Evolutionary conservation across 2,888 invertebrate genomes (phyloP).

Genomic region (Coecobrya sp.): DNA sequence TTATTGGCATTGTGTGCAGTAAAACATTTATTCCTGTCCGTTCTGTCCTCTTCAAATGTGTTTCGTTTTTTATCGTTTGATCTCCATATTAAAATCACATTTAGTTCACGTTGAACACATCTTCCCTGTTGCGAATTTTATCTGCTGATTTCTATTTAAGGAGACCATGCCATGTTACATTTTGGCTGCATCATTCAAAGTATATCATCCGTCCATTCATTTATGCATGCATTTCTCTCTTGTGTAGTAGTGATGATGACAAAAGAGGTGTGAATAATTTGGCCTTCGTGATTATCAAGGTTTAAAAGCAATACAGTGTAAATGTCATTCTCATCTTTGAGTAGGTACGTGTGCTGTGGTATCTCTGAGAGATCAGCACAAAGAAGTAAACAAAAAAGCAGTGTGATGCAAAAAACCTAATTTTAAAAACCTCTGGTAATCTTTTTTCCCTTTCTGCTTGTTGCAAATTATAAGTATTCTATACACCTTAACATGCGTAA

Average conservation of each 20-base stretch:
- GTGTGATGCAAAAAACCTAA: conserved; percentile 60
- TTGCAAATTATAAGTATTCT: conserved; percentile 46
- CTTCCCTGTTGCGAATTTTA: conserved; percentile 60
- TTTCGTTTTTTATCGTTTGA: conserved; percentile 12
- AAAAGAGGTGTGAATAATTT: conserved; percentile 74
- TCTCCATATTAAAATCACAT: conserved; percentile 47
- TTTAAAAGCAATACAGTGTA: conserved; percentile 70
- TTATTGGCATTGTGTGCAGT: not conserved
- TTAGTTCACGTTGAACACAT: not conserved
- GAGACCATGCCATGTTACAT: not conserved
- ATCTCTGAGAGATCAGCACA: not conserved
- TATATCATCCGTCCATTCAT: conserved; percentile 34
- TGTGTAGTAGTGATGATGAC: conserved; percentile 36
- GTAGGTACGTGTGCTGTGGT: conserved; percentile 11
- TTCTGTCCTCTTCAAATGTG: conserved; percentile 9
- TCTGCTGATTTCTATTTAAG: conserved; percentile 59
- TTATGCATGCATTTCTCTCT: not conserved
- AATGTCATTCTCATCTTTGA: conserved; percentile 46
- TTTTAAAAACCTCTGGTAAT: conserved; percentile 11
- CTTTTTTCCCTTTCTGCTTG: not conserved
- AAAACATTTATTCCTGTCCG: conserved; percentile 3
- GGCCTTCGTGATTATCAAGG: conserved; percentile 73
- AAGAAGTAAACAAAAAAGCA: conserved; percentile 51
- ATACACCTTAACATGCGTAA: not conserved
- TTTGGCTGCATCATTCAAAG: conserved; percentile 48